phyloP scores from a whole-genome alignment of 2,113 vertebrate genomes.

The Myrmophylax atrothorax region DNA sequence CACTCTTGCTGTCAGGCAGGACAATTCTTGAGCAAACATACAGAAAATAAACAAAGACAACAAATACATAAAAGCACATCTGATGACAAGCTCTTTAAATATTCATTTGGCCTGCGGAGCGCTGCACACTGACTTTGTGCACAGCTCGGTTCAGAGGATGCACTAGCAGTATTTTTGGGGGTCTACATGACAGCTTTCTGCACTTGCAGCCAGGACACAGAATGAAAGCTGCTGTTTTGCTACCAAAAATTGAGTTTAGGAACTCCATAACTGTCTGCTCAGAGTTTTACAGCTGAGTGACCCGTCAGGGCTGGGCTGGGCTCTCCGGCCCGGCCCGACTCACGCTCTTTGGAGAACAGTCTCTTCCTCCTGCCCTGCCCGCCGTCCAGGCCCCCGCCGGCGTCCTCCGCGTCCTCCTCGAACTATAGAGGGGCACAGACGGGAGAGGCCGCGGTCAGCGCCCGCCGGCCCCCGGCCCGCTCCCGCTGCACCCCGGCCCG shows the following conservation, averaged over 20 bases:
- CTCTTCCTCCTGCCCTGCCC: constrained; percentile 90
- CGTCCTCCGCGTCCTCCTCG: constrained; percentile 91
- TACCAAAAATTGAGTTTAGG: background rate
- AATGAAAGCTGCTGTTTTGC: background rate
- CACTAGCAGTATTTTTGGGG: background rate
- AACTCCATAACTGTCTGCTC: too few relatives aligned
- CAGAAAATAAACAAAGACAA: background rate
- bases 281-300: too few relatives aligned
- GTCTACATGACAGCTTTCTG: background rate
- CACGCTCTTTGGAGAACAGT: constrained; percentile 94
- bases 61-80: background rate
- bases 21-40: background rate
- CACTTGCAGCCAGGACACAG: background rate
- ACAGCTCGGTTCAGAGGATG: background rate
- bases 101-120: background rate
- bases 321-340: background rate
- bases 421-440: constrained; percentile 65
- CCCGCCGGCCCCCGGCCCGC: too few relatives aligned
- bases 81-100: background rate
- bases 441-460: background rate
- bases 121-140: background rate
- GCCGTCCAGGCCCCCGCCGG: constrained; percentile 81
- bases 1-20: background rate
- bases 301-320: too few relatives aligned
- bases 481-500: too few relatives aligned